phyloP scores from a whole-genome alignment of 2,797 vertebrate genomes.

The Coendou prehensilis region DNA sequence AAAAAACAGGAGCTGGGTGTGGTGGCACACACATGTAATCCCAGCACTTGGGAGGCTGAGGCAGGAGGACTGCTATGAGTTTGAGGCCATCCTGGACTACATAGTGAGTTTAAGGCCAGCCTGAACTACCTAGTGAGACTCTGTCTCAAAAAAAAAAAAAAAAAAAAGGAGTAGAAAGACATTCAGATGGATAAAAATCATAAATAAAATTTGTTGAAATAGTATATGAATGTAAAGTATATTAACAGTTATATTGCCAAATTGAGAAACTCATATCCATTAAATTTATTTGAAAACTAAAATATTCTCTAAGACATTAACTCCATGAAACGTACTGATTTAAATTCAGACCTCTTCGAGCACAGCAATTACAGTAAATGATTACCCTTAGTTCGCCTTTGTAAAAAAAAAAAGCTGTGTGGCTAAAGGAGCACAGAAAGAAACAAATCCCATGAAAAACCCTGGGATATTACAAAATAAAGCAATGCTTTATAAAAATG shows the following conservation, averaged over 20 bases:
- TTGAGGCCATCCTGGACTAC: neutral
- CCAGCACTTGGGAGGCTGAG: neutral
- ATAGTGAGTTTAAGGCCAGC: neutral
- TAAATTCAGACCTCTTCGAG: neutral
- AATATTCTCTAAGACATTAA: neutral
- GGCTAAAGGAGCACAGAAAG: neutral
- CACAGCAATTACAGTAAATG: neutral
- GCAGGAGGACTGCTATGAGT: neutral
- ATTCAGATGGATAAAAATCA: neutral
- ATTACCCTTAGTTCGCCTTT: neutral
- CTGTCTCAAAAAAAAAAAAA: neutral
- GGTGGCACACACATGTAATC: neutral
- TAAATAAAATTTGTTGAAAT: neutral
- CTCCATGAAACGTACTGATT: rapidly evolving
- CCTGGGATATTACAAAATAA: neutral
- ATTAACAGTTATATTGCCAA: neutral
- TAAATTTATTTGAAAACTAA: neutral
- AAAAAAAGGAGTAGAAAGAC: conserved; percentile 16
- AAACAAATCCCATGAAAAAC: neutral
- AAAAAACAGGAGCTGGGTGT: neutral
- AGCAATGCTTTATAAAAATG: neutral
- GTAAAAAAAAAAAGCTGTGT: neutral
- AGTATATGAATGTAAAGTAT: neutral
- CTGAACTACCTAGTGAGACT: neutral
- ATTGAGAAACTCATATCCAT: neutral